These are phyloP conservation scores for Amphiprion ocellaris DNA, from an alignment of 2,113 vertebrate genomes.

Conservation along the genomic window DNA sequence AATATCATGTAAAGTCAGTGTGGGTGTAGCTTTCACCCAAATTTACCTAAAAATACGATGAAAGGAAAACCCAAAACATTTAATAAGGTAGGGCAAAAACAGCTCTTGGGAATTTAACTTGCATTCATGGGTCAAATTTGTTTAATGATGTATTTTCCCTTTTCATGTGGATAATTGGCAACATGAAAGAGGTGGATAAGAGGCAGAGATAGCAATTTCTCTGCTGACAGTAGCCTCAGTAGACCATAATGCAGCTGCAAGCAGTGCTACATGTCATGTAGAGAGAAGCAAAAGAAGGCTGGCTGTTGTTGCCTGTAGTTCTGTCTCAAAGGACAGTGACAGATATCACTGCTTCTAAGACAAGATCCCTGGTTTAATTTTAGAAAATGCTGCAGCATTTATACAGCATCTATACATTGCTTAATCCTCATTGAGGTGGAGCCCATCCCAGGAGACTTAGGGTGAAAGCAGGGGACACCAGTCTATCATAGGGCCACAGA, in stretches of 20 bases:
- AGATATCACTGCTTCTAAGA: slow-evolving; percentile 11
- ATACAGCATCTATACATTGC: too few relatives aligned
- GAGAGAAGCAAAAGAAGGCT: slow-evolving; percentile 5
- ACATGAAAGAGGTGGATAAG: slow-evolving; percentile 64
- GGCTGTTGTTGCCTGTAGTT: slow-evolving; percentile 1
- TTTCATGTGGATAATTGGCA: slow-evolving; percentile 67
- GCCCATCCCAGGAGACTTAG: too few relatives aligned
- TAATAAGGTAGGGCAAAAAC: slow-evolving; percentile 41
- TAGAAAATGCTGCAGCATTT: neutral
- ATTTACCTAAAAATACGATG: slow-evolving; percentile 54
- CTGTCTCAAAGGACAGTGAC: slow-evolving; percentile 16
- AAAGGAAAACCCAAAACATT: slow-evolving; percentile 52
- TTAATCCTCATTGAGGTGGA: too few relatives aligned
- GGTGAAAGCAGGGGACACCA: too few relatives aligned
- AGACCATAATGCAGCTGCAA: slow-evolving; percentile 31
- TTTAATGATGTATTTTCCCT: slow-evolving; percentile 66
- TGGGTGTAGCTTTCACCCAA: slow-evolving; percentile 13
- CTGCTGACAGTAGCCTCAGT: slow-evolving; percentile 35
- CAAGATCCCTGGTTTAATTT: neutral
- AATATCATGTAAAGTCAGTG: slow-evolving; percentile 27
- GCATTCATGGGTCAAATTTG: slow-evolving; percentile 58
- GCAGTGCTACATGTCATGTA: slow-evolving; percentile 7
- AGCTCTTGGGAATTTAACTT: slow-evolving; percentile 40
- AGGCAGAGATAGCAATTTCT: slow-evolving; percentile 38
- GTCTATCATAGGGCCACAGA: too few relatives aligned